phyloP scores from a whole-genome alignment of 2,113 vertebrate genomes.

The Anhinga anhinga region DNA sequence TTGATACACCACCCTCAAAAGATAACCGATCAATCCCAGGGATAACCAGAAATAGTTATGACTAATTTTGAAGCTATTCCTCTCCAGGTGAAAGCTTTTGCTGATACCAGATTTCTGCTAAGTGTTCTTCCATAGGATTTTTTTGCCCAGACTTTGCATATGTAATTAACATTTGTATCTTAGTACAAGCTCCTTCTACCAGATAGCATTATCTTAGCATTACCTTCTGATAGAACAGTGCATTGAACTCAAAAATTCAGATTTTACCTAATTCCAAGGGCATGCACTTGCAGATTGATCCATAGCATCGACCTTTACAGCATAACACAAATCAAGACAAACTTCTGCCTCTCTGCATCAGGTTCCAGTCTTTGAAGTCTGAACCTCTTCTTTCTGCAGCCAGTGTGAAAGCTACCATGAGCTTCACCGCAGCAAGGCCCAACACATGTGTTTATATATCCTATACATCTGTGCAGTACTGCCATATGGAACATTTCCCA shows the following conservation, averaged over 20 bases:
- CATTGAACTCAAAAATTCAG: not conserved
- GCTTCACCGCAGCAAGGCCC: not conserved
- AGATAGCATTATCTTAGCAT: not conserved
- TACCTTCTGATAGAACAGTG: not conserved
- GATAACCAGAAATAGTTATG: not conserved
- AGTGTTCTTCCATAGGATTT: not conserved
- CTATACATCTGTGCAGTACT: not conserved
- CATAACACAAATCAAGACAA: not conserved
- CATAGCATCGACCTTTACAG: not conserved
- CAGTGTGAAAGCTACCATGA: not conserved
- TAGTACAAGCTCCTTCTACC: not conserved
- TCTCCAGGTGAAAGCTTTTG: not conserved
- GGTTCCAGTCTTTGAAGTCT: not conserved
- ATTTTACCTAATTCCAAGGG: not conserved
- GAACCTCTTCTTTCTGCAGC: not conserved
- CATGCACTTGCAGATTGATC: not conserved
- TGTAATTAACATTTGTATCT: not conserved
- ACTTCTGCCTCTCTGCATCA: not conserved
- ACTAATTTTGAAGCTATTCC: not conserved
- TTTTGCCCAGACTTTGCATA: not conserved
- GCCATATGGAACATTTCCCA: not conserved
- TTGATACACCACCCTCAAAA: not conserved
- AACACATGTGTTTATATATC: not conserved
- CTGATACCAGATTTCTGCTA: not conserved
- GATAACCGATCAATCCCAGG: not conserved